phyloP scores from a whole-genome alignment of 2,113 vertebrate genomes.

The Microcebus murinus region DNA sequence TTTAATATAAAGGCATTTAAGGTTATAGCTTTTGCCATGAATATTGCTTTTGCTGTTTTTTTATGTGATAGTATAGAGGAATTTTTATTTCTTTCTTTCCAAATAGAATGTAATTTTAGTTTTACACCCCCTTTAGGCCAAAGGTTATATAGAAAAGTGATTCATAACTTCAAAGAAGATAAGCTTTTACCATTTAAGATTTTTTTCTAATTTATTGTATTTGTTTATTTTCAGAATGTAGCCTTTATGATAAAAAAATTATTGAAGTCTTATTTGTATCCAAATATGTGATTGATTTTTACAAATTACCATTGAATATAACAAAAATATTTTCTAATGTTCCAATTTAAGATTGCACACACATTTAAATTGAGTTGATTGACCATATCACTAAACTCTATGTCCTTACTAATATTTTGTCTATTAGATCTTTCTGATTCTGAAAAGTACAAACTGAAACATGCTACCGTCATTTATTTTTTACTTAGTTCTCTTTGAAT shows the following conservation, averaged over 20 bases:
- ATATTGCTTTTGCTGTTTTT: conserved; percentile 37
- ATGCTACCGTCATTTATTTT: background rate
- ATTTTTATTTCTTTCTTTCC: background rate
- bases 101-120: background rate
- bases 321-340: background rate
- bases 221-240: background rate
- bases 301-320: background rate
- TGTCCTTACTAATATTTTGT: background rate
- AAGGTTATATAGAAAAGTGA: background rate
- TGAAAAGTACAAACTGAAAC: background rate
- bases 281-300: conserved; percentile 17
- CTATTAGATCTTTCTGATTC: background rate
- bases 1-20: conserved; percentile 23
- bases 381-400: background rate
- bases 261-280: background rate
- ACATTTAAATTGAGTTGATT: background rate
- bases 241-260: background rate
- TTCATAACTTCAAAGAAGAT: conserved; percentile 5
- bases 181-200: background rate
- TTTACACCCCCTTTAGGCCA: conserved; percentile 7
- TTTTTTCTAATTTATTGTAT: background rate
- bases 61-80: background rate
- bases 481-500: background rate
- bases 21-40: background rate
- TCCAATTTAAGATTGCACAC: background rate